Conservation (phyloP, 2,797 vertebrate species). For the Eulemur mongoz region DNA sequence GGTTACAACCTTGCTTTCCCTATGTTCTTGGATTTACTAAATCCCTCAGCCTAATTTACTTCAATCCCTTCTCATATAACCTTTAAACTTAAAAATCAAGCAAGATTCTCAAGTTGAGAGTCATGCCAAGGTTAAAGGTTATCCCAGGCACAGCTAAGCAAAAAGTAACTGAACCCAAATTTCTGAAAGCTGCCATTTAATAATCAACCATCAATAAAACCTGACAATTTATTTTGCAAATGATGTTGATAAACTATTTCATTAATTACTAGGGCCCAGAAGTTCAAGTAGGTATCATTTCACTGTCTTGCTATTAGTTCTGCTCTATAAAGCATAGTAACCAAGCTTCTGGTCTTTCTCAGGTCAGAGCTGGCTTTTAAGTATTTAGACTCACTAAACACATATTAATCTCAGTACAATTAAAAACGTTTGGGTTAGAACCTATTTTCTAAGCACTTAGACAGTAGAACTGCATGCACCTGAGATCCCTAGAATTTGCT, state of each 20-base stretch:
- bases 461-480: not conserved
- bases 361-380: not conserved
- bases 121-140: not conserved
- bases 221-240: not conserved
- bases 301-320: not conserved
- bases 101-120: not conserved
- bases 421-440: not conserved
- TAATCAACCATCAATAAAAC: not conserved
- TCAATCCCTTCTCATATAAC: not conserved
- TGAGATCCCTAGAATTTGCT: not conserved
- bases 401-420: conserved; percentile 9
- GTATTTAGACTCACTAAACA: not conserved
- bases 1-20: not conserved
- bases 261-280: not conserved
- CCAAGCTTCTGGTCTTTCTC: not conserved
- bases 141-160: not conserved
- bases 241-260: not conserved
- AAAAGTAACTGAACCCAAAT: not conserved
- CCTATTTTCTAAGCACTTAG: not conserved
- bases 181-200: not conserved
- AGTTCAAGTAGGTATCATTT: not conserved
- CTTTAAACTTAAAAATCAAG: not conserved
- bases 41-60: not conserved
- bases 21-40: not conserved
- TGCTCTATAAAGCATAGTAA: not conserved